Conservation (phyloP, 2,888 invertebrate species). For the Torymus auratus region DNA sequence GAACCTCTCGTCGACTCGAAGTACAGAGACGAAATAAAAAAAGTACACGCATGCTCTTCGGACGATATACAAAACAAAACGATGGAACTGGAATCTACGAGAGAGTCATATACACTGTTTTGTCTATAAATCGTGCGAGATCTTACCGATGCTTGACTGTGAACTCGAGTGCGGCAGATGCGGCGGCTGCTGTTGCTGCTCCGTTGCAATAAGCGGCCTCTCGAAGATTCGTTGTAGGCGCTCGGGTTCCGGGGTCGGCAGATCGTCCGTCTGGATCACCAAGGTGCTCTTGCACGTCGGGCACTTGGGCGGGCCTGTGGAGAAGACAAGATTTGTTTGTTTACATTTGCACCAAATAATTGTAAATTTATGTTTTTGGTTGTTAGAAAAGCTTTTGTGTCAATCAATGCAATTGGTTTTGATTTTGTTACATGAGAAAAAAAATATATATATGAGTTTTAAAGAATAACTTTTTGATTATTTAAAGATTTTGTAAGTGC, state of each 20-base stretch:
- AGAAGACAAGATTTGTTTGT: not conserved
- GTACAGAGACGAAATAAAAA: no score
- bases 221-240: slow-evolving; percentile 49
- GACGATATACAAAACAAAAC: not conserved
- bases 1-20: no score
- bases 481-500: no score
- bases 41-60: no score
- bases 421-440: no score
- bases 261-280: slow-evolving; percentile 78
- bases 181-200: slow-evolving; percentile 32
- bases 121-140: not conserved
- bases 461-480: no score
- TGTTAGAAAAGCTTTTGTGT: no score
- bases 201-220: slow-evolving; percentile 19
- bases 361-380: no score
- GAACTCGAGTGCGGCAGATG: slow-evolving; percentile 73
- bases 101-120: not conserved
- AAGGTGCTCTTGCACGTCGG: slow-evolving; percentile 81
- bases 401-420: no score
- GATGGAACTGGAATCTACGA: not conserved
- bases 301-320: slow-evolving; percentile 74
- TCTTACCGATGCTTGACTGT: slow-evolving; percentile 76
- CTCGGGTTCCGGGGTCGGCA: slow-evolving; percentile 67
- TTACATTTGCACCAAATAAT: no score
- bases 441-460: no score